Evolutionary conservation across 23 tunicate genomes (phyloP).

Genomic region (Trididemnum clinides): DNA sequence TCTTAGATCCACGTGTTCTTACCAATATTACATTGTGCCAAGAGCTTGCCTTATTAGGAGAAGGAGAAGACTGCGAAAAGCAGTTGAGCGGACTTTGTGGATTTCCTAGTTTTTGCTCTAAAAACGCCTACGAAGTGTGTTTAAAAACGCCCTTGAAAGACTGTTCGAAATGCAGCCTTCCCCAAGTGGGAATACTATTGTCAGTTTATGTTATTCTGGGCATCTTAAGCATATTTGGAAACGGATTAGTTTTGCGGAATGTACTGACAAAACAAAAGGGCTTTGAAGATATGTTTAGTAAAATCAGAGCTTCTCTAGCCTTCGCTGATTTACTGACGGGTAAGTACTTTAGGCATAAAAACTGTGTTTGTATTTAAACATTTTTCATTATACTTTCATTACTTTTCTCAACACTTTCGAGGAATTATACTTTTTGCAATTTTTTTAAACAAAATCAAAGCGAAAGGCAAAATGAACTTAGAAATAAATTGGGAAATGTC

Average conservation of each 20-base stretch:
- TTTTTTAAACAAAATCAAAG: too few relatives aligned
- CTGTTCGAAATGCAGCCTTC: background rate
- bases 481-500: too few relatives aligned
- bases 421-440: too few relatives aligned
- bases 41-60: background rate
- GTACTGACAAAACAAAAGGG: conserved; percentile 5
- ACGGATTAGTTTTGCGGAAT: conserved; percentile 42
- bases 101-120: conserved; percentile 32
- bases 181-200: background rate
- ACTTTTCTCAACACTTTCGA: background rate
- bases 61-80: background rate
- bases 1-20: too few relatives aligned
- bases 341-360: background rate
- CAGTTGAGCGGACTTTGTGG: conserved; percentile 8
- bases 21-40: background rate
- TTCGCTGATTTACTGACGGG: conserved; percentile 49
- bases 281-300: conserved; percentile 24
- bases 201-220: conserved; percentile 16
- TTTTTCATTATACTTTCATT: too few relatives aligned
- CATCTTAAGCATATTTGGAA: conserved; percentile 13
- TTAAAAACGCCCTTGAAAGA: background rate
- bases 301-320: conserved; percentile 41
- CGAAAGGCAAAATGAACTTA: too few relatives aligned
- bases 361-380: background rate
- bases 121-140: background rate